Evolutionary conservation across 2,113 vertebrate genomes (phyloP).

Genomic region (Abramis brama): DNA sequence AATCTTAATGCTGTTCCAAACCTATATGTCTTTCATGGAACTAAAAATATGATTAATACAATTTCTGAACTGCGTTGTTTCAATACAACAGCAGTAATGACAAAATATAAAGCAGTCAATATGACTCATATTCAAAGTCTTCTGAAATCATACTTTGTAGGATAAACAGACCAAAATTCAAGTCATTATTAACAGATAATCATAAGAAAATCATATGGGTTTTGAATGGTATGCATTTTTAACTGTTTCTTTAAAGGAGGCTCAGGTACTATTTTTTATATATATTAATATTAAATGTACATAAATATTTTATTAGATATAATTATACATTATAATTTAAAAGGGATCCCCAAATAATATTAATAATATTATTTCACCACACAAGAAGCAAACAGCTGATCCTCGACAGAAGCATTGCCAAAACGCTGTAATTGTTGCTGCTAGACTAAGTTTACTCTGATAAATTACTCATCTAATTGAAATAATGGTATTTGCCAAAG

Average conservation of each 20-base stretch:
- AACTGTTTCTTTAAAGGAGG: neutral
- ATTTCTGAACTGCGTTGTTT: too few species aligned
- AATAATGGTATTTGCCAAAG: slow-evolving; percentile 64
- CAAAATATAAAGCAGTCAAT: too few species aligned
- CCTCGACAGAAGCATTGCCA: slow-evolving; percentile 19
- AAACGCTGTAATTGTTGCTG: slow-evolving; percentile 45
- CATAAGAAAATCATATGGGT: neutral
- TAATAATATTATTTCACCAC: neutral
- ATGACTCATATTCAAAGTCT: too few species aligned
- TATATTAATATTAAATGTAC: neutral
- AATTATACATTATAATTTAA: neutral
- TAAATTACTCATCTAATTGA: slow-evolving; percentile 64
- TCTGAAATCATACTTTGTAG: neutral
- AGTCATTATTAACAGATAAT: neutral
- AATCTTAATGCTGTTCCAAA: too few species aligned
- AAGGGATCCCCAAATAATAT: neutral
- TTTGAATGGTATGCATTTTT: neutral
- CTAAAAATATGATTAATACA: too few species aligned
- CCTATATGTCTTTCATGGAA: too few species aligned
- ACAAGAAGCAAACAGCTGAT: slow-evolving; percentile 41
- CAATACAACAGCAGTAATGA: too few species aligned
- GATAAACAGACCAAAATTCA: neutral
- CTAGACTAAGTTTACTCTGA: slow-evolving; percentile 56
- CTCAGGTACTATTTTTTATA: neutral
- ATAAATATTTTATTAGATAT: neutral